Evolutionary conservation across 2,113 vertebrate genomes (phyloP).

Genomic region (Geococcyx californianus): DNA sequence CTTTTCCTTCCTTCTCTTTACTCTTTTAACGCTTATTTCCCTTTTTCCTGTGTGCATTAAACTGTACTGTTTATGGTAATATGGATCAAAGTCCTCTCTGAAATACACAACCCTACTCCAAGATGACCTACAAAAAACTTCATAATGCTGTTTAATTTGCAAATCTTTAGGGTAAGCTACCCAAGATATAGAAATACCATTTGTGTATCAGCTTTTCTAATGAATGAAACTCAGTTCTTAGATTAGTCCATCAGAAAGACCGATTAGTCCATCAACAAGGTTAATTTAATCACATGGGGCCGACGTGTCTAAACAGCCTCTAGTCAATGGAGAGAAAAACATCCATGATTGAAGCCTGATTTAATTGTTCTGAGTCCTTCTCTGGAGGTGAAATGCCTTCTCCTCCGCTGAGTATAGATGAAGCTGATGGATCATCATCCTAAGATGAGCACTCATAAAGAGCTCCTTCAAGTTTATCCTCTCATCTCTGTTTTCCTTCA

Average conservation of each 20-base stretch:
- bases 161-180: background rate
- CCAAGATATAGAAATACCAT: background rate
- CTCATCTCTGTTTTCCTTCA: background rate
- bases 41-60: background rate
- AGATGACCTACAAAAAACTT: background rate
- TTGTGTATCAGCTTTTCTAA: background rate
- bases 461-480: background rate
- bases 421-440: background rate
- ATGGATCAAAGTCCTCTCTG: background rate
- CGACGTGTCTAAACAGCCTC: background rate
- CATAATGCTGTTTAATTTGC: background rate
- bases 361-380: background rate
- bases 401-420: background rate
- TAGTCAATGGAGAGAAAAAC: background rate
- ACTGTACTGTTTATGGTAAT: background rate
- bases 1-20: background rate
- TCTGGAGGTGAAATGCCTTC: background rate
- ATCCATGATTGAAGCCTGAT: background rate
- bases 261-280: background rate
- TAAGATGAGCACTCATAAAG: accelerated
- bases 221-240: background rate
- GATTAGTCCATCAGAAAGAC: conserved; percentile 6
- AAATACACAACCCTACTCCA: background rate
- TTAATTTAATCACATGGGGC: background rate
- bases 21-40: background rate